Evolutionary conservation across 1,140 invertebrate species (phyloP), one percentile per base, ranked within the genome.

Genomic region (Zaprionus nigranus): DNA sequence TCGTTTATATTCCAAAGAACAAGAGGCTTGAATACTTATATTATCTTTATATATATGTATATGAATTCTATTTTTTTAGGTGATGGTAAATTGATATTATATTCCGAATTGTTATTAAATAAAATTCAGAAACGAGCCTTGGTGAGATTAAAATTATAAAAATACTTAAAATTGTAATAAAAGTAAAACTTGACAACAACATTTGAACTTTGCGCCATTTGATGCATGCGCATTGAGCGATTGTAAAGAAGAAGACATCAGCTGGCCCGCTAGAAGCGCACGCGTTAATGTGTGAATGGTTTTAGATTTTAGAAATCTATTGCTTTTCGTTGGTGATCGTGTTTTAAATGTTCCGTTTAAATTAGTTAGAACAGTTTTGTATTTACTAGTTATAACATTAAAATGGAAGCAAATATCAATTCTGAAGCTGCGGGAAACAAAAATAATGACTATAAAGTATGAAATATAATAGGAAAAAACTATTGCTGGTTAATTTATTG

Each of bases 281-380:
- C 58, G 64, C 71, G 64, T 61, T 57, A 1, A 1, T 13, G 22
- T 51, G 51, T 65, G 78, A 80, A 69, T 73, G 78, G 9, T 43
- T 49, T 11, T 15, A 61, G 38, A 38, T 63, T 70, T 79, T 79
- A 51, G 53, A 46, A 66, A 66, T 57, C 58, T 64, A 43, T 68
- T 74, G 53, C 38, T 65, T 59, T 53, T 54, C 56, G 36, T 56
- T 56, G 64, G 70, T 63, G 75, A 63, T 72, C 69, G 68, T 17
- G 43, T 60, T 61, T 68, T 77, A 73, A 77, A 68, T 58, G 20
- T 34, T 66, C 17, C 20, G 53, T 78, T 78, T 54, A 67, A 75
- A 71, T 36, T 34, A 75, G 26, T 64, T 30, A 15, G 3, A 60
- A 9, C n/a, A 46, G 26, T 26, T 64, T 72, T 34, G 30, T 11